phyloP scores from a whole-genome alignment of 2,888 invertebrate species.

The Lasioglossum malachurum region DNA sequence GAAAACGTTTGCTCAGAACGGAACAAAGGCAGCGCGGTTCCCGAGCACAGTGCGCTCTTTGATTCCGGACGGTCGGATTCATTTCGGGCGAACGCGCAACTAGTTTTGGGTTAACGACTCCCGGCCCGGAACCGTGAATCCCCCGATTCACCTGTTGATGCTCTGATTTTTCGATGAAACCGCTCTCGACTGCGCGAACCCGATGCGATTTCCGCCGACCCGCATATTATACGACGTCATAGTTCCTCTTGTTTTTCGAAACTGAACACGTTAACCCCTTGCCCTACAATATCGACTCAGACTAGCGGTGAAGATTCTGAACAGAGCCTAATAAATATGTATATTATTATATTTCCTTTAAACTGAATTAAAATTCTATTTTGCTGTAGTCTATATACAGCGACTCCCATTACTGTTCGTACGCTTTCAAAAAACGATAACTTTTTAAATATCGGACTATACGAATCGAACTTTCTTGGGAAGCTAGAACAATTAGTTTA shows the following conservation, averaged over 20 bases:
- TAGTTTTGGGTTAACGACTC: constrained; percentile 36
- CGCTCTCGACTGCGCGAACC: neutral
- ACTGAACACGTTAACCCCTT: neutral
- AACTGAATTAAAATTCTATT: no score
- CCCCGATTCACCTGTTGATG: constrained; percentile 23
- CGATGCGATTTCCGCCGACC: neutral
- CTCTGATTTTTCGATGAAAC: neutral
- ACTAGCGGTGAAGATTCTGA: no score
- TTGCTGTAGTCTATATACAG: no score
- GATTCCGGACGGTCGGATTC: constrained; percentile 8
- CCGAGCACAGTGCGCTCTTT: neutral
- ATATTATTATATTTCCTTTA: no score
- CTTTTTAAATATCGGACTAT: no score
- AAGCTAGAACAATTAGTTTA: no score
- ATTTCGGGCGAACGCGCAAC: constrained; percentile 10
- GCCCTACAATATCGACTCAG: no score
- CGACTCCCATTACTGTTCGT: no score
- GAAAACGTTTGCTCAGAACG: neutral
- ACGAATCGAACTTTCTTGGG: no score
- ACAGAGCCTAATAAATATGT: no score
- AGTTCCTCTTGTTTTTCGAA: neutral
- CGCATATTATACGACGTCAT: neutral
- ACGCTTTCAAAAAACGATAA: no score
- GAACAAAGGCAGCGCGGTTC: neutral
- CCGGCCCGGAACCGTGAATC: constrained; percentile 19